A percentile compares a stretch with the other conserved stretches of the same genome.
These are phyloP conservation scores for Syrrhaptes paradoxus DNA, from an alignment of 2,113 vertebrate species.

Conservation along the genomic window DNA sequence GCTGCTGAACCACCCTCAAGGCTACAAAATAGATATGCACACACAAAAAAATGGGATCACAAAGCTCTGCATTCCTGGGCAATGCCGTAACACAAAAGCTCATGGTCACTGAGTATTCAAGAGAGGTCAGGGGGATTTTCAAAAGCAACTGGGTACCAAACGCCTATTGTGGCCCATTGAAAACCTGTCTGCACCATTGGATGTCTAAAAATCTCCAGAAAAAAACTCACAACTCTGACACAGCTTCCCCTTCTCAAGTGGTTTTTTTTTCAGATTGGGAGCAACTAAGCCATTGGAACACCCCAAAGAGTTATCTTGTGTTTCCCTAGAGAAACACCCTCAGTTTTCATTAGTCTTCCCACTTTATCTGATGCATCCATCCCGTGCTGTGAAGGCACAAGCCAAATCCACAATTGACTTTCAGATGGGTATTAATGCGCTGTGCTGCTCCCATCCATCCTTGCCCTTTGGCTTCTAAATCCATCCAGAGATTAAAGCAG, in stretches of 20 bases:
- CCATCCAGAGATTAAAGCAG: neutral
- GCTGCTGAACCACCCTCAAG: neutral
- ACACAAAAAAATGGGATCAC: neutral
- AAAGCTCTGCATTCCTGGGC: slow-evolving; percentile 32
- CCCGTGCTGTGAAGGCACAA: rapidly evolving
- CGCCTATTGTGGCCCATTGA: neutral
- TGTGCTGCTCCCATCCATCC: neutral
- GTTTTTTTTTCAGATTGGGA: neutral
- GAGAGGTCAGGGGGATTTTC: slow-evolving; percentile 6
- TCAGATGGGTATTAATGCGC: neutral
- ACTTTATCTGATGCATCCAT: neutral
- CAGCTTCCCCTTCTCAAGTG: neutral
- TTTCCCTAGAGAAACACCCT: neutral
- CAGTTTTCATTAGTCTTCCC: neutral
- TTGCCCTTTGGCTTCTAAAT: slow-evolving; percentile 30
- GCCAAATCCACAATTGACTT: neutral
- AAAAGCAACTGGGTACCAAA: neutral
- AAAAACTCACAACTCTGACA: neutral
- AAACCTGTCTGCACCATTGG: neutral
- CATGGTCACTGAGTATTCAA: neutral
- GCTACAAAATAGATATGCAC: neutral
- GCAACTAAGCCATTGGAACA: neutral
- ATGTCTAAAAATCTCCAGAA: neutral
- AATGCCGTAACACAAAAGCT: neutral
- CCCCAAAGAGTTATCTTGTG: neutral